phyloP scores from a whole-genome alignment of 2,113 vertebrate species.

The Odobenus rosmarus region DNA sequence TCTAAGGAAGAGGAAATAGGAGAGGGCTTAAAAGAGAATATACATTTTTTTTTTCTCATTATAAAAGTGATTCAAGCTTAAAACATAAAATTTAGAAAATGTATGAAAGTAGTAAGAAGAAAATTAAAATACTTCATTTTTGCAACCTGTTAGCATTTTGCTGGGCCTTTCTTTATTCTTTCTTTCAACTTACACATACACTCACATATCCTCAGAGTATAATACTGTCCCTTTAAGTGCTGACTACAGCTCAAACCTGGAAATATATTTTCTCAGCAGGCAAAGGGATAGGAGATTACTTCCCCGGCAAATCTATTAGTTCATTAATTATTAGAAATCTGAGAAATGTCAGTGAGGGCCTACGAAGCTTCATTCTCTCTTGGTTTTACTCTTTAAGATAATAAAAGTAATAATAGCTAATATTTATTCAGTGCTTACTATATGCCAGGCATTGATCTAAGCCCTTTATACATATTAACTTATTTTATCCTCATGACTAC shows the following conservation, averaged over 20 bases:
- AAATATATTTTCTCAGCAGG: slow-evolving; percentile 27
- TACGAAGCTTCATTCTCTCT: neutral
- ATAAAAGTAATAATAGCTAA: slow-evolving; percentile 55
- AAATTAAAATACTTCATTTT: slow-evolving; percentile 42
- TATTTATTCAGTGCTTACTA: slow-evolving; percentile 55
- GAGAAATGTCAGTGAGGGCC: slow-evolving; percentile 21
- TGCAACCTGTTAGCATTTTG: slow-evolving; percentile 38
- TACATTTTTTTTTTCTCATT: neutral
- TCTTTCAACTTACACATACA: neutral
- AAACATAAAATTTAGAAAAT: slow-evolving; percentile 59
- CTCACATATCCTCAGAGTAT: neutral
- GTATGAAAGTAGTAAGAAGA: neutral
- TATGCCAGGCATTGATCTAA: neutral
- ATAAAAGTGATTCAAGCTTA: slow-evolving; percentile 27
- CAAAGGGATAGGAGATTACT: slow-evolving; percentile 14
- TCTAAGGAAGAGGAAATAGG: slow-evolving; percentile 7
- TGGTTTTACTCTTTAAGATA: slow-evolving; percentile 46
- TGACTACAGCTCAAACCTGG: neutral
- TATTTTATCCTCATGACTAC: slow-evolving; percentile 24
- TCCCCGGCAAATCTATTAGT: slow-evolving; percentile 33
- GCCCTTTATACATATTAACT: neutral
- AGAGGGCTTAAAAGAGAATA: neutral
- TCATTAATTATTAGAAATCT: slow-evolving; percentile 63
- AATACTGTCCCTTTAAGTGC: neutral
- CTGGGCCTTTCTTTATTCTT: neutral